Percentiles rank a stretch among this genome's conserved stretches.
These are phyloP conservation scores for Pheosia tremula DNA, from an alignment of 2,888 invertebrate genomes.

Conservation along the genomic window DNA sequence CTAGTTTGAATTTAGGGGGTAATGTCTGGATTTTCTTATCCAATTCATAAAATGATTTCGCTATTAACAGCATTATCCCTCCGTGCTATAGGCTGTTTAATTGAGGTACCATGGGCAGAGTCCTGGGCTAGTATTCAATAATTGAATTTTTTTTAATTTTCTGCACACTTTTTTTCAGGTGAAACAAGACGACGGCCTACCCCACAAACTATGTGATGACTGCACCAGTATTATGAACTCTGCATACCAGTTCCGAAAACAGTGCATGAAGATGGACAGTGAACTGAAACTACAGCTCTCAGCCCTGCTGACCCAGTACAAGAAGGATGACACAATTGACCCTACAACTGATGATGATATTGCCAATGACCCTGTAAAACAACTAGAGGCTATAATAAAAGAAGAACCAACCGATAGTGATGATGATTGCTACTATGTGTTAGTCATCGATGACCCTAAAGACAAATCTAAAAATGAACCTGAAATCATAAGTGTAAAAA, in stretches of 20 bases:
- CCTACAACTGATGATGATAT: constrained; percentile 49
- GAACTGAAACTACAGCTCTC: constrained; percentile 68
- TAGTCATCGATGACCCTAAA: constrained; percentile 73
- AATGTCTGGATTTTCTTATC: too few species aligned
- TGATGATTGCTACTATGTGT: constrained; percentile 78
- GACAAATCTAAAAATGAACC: constrained; percentile 41
- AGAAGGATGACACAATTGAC: constrained; percentile 37
- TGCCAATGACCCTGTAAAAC: constrained; percentile 67
- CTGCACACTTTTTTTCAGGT: constrained; percentile 60
- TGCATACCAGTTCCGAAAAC: constrained; percentile 72
- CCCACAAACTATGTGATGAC: constrained; percentile 70
- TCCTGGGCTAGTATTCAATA: too few species aligned
- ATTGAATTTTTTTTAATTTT: background rate
- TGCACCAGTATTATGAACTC: constrained; percentile 67
- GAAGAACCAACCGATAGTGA: constrained; percentile 72
- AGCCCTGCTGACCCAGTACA: constrained; percentile 48
- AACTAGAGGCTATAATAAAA: constrained; percentile 71
- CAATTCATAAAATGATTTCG: too few species aligned
- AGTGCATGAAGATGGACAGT: constrained; percentile 76
- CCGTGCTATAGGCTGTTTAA: too few species aligned
- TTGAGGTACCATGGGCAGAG: too few species aligned
- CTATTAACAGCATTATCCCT: too few species aligned
- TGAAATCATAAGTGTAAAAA: background rate
- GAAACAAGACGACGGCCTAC: constrained; percentile 67
- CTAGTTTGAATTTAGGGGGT: too few species aligned